phyloP scores from a whole-genome alignment of 2,113 vertebrate genomes.

The Amblyornis subalaris region DNA sequence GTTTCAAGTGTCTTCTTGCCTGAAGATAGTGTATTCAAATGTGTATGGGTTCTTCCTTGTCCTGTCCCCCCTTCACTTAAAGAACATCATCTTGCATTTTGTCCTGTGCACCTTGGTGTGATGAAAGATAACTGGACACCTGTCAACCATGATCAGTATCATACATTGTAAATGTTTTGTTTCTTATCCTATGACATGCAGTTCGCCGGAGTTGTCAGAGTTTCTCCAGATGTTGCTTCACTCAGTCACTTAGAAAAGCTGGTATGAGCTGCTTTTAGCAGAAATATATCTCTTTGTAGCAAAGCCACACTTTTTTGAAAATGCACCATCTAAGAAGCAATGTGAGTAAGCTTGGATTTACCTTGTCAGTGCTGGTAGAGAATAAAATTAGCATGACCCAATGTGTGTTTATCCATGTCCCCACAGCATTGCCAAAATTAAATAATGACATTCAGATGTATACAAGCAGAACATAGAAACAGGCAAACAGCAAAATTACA shows the following conservation, averaged over 20 bases:
- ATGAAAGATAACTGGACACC: neutral
- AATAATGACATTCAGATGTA: neutral
- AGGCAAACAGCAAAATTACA: neutral
- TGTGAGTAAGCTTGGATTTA: neutral
- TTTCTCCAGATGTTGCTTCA: neutral
- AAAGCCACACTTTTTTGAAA: neutral
- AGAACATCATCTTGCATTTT: neutral
- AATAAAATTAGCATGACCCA: neutral
- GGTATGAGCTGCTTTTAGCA: neutral
- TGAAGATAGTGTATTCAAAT: neutral
- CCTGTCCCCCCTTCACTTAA: neutral
- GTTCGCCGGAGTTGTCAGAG: neutral
- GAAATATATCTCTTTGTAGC: neutral
- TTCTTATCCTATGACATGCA: neutral
- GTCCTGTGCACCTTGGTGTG: too few relatives aligned
- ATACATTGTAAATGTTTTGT: neutral
- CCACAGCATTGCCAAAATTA: neutral
- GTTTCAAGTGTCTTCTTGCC: neutral
- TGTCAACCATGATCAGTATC: neutral
- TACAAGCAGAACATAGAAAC: neutral
- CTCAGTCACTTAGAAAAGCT: neutral
- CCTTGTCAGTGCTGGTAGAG: neutral
- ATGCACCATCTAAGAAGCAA: neutral
- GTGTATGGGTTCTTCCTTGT: rapidly evolving
- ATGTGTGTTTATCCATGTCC: neutral